Base-by-base conservation (phyloP, 2,113 vertebrate genomes). In the Etheostoma cragini region DNA sequence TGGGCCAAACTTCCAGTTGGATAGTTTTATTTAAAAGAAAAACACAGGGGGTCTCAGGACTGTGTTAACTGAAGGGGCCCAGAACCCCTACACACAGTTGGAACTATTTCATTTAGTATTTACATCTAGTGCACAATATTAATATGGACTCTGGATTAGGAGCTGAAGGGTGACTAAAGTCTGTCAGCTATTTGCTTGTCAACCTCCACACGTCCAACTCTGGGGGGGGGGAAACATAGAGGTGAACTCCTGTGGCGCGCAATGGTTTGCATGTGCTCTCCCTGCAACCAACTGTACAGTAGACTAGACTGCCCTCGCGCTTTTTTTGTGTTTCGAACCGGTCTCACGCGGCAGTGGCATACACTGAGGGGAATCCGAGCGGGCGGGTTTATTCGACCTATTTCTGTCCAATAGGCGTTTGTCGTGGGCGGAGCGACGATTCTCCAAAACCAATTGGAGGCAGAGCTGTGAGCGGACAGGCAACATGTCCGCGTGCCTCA, bases 321-420 rank as follows among this genome's bases (percentile, higher is more conserved):
- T 87, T 78, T 84, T 84, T 30, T 80, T 88, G 85, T 89, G 74
- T 89, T 90, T 91, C 80, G 66, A 85, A 81, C 87, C 71, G 63
- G 78, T 79, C 93, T 96, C 95, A 95, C 94, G 95, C 94, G 95
- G 94, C 95, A 74, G 83, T 89, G 57, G 93, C 95, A 93, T 94
- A 92, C 92, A 90, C 75, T 52, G 71, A 88, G 93, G 90, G 88
- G 49, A 85, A 90, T 84, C 87, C 72, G 82, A 76, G 85, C 76
- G 87, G 94, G 94, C 90, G 92, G 92, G 88, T 78, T 73, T 47
- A 17, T 21, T 26, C 86, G 88, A 89, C 90, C 92, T 88, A 86
- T 42, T 91, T 91, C 78, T 83, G 60, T 1, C 95, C 94, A 96
- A 93, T 95, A 0, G 14, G 19, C 33, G 19, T 53, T 22, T 58